Evolutionary conservation across 2,888 invertebrate genomes (phyloP).

Genomic region (Pyralis farinalis): DNA sequence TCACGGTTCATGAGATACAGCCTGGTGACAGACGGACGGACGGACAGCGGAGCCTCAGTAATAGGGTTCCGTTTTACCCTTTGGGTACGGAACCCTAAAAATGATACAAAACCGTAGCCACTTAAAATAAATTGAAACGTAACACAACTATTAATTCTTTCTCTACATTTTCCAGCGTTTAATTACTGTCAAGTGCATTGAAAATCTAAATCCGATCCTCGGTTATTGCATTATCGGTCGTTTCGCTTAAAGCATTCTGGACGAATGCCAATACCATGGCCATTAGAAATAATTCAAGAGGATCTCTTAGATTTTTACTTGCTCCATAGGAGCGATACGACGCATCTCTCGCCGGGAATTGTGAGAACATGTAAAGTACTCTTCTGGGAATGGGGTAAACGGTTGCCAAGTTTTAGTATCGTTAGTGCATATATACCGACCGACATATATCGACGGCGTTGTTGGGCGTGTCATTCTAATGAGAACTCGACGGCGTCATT

Average conservation of each 20-base stretch:
- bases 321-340: not conserved
- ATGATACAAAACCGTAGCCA: too few relatives aligned
- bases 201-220: not conserved
- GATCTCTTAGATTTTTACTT: not conserved
- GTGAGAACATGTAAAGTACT: not conserved
- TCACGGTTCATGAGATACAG: too few relatives aligned
- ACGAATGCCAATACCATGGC: not conserved
- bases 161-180: not conserved
- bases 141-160: too few relatives aligned
- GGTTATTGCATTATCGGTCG: not conserved
- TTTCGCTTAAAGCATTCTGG: not conserved
- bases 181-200: not conserved
- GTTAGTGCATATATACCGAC: too few relatives aligned
- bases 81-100: too few relatives aligned
- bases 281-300: conserved; percentile 1
- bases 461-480: too few relatives aligned
- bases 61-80: too few relatives aligned
- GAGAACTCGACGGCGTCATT: too few relatives aligned
- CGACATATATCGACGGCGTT: too few relatives aligned
- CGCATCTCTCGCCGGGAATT: not conserved
- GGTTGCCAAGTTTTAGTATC: not conserved
- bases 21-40: too few relatives aligned
- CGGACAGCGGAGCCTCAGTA: too few relatives aligned
- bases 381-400: not conserved
- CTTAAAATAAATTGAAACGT: too few relatives aligned